A percentile compares a stretch with the other conserved stretches of the same genome.
Evolutionary conservation across 2,888 invertebrate genomes (phyloP).

Genomic region (Crepidodera aurea): DNA sequence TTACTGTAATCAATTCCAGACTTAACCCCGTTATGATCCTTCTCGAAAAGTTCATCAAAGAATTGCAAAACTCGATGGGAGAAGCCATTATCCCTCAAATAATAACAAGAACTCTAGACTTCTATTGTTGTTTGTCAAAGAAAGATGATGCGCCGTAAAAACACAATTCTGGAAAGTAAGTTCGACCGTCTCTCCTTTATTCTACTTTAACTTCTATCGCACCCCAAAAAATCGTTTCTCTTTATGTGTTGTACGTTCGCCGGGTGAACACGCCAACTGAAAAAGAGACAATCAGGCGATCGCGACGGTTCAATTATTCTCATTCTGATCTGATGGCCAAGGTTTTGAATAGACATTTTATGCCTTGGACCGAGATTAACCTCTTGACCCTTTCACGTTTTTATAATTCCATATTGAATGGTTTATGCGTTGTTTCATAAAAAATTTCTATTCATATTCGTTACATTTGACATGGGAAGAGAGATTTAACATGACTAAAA

Average conservation of each 20-base stretch:
- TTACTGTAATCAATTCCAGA: slow-evolving; percentile 17
- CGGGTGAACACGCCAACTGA: slow-evolving; percentile 12
- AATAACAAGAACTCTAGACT: slow-evolving; percentile 28
- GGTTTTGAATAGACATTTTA: background rate
- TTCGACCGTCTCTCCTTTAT: slow-evolving; percentile 17
- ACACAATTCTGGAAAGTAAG: slow-evolving; percentile 23
- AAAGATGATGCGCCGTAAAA: slow-evolving; percentile 25
- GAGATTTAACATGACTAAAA: too few species aligned
- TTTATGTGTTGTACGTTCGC: slow-evolving; percentile 10
- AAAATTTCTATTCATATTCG: too few species aligned
- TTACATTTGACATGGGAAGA: too few species aligned
- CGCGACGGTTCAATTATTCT: slow-evolving; percentile 10
- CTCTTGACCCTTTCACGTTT: background rate
- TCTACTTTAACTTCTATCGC: slow-evolving; percentile 18
- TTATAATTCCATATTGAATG: too few species aligned
- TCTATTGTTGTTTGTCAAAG: slow-evolving; percentile 30
- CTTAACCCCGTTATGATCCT: slow-evolving; percentile 17
- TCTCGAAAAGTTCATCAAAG: slow-evolving; percentile 26
- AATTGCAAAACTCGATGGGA: slow-evolving; percentile 23
- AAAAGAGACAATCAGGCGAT: slow-evolving; percentile 18
- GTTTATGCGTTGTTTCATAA: too few species aligned
- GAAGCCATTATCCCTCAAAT: slow-evolving; percentile 26
- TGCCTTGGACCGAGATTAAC: background rate
- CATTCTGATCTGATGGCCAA: background rate
- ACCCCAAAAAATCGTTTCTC: slow-evolving; percentile 20